These are phyloP conservation scores for Astur gentilis DNA, from an alignment of 2,113 vertebrate species.

Conservation along the genomic window DNA sequence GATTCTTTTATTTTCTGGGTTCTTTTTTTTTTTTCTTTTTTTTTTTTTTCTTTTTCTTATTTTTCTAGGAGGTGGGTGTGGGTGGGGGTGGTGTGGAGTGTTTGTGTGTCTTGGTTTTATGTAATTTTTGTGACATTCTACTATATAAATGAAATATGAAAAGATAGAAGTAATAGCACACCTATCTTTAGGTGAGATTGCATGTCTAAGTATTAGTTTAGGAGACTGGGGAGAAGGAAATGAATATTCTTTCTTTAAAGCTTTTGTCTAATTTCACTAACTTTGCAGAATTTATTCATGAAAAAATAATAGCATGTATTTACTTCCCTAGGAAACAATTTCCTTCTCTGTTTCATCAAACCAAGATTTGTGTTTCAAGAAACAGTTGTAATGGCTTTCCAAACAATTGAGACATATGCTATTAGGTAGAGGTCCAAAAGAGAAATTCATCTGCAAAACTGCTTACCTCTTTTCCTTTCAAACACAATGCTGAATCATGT, in stretches of 20 bases:
- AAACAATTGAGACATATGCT: not conserved
- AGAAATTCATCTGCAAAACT: not conserved
- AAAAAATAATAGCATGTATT: not conserved
- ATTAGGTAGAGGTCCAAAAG: not conserved
- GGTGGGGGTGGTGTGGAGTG: not conserved
- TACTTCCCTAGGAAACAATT: not conserved
- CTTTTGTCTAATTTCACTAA: not conserved
- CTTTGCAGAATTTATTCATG: not conserved
- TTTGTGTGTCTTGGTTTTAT: not conserved
- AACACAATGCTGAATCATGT: not conserved
- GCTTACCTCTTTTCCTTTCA: not conserved
- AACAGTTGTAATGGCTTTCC: constrained; percentile 15
- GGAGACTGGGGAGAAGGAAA: not conserved
- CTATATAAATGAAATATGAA: not conserved
- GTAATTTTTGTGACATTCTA: not conserved
- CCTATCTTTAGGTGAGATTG: not conserved
- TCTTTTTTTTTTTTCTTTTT: too few species aligned
- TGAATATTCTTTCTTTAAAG: not conserved
- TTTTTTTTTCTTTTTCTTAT: too few species aligned
- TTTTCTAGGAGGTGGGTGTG: too few species aligned
- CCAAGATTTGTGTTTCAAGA: not conserved
- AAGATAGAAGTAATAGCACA: not conserved
- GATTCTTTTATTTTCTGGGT: not conserved
- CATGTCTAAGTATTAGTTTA: not conserved
- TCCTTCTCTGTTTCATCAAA: not conserved